phyloP scores from a whole-genome alignment of 2,113 vertebrate species.

The Ia io region DNA sequence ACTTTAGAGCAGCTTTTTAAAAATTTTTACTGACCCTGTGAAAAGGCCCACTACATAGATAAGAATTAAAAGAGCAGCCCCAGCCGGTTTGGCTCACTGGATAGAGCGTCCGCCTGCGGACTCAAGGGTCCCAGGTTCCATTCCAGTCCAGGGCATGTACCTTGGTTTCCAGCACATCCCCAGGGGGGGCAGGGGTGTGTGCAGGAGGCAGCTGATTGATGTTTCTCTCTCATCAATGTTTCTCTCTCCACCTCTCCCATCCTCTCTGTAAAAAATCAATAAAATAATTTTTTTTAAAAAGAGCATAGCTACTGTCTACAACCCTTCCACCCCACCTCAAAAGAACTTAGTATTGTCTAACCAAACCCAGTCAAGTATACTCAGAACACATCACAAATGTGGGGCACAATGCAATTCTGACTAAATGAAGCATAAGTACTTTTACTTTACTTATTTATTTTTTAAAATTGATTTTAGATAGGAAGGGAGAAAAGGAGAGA shows the following conservation, averaged over 20 bases:
- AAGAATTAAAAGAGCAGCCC: not conserved
- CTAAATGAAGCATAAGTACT: not conserved
- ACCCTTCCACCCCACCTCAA: not conserved
- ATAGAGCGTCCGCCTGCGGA: no score
- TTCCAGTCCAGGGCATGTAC: no score
- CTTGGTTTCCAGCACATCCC: no score
- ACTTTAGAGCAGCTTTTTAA: not conserved
- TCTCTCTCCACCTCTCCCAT: no score
- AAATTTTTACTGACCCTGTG: not conserved
- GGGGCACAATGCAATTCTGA: not conserved
- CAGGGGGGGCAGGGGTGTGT: no score
- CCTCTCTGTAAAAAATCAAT: no score
- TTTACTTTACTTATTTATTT: not conserved
- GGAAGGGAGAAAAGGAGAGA: not conserved
- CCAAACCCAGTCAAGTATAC: not conserved
- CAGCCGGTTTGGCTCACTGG: no score
- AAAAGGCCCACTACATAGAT: not conserved
- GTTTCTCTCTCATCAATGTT: no score
- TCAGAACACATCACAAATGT: not conserved
- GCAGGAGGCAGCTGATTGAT: no score
- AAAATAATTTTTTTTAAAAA: not conserved
- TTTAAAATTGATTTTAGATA: not conserved
- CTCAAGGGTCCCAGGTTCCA: no score
- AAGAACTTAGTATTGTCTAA: not conserved
- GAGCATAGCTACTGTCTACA: not conserved